Evolutionary conservation across 2,888 invertebrate species (phyloP), one percentile per base, ranked within the genome.

Genomic region (Caenorhabditis sinica): DNA sequence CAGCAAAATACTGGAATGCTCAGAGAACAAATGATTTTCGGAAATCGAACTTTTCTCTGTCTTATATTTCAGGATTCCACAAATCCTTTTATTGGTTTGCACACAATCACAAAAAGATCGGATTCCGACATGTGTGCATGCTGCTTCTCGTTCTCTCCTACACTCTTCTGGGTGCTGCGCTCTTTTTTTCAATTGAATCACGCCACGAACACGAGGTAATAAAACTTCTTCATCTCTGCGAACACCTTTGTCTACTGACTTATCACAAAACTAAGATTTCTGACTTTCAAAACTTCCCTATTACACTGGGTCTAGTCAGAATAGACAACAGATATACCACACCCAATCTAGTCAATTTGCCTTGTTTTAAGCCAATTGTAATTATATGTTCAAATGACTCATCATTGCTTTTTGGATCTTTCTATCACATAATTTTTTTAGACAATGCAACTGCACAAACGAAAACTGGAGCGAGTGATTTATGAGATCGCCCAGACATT

Each of bases 51-150:
- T n/a, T n/a, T n/a, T n/a, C n/a, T n/a, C n/a, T n/a, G n/a, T n/a
- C n/a, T n/a, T n/a, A 25, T n/a, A 60, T 33, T 87, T 45, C 69
- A 87, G 89, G 83, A 66, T 88, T 89, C 60, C 83, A 82, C 9
- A 77, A 85, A 28, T 88, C 88, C 3, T 87, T 89, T 73, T 89
- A 89, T 56, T 89, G 85, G 82, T 83, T 89, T 28, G 87, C 88
- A 15, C 83, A 86, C 45, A 85, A 87, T 69, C 87, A 87, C 65
- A 85, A 86, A 45, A 85, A 85, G 36, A 77, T 88, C 33, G 88
- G 88, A 11, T 82, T 89, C 28, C 87, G 89, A n/a, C 89, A 89
- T 69, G 45, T 89, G 13, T 80, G 85, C 36, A 85, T 89, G 87
- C 56, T 88, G 11, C 60, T 85, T 36, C 72, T 88, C 6, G 83